A percentile compares a stretch with the other conserved stretches of the same genome.
Evolutionary conservation across 2,797 vertebrate genomes (phyloP).

Genomic region (Falco cherrug): DNA sequence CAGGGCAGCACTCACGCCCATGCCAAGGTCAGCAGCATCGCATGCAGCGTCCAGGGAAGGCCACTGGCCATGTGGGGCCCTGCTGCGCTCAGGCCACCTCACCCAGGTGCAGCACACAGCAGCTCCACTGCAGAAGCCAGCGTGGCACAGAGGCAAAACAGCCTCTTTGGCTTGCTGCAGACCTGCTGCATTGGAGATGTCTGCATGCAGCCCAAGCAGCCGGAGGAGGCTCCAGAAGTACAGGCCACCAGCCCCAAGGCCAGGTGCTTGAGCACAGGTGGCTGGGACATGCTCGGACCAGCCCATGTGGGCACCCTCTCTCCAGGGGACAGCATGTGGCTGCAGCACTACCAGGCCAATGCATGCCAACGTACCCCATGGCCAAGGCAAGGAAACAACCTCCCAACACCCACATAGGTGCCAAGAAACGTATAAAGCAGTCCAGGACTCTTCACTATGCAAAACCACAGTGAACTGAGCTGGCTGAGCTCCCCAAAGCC

Average conservation of each 20-base stretch:
- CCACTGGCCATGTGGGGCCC: rapidly evolving
- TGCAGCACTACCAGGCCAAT: background rate
- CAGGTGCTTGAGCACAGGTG: rapidly evolving
- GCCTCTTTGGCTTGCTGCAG: background rate
- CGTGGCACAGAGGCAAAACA: rapidly evolving
- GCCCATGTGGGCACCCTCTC: background rate
- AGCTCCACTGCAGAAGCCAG: background rate
- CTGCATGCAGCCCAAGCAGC: background rate
- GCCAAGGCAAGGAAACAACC: background rate
- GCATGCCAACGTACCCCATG: rapidly evolving
- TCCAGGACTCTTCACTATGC: background rate
- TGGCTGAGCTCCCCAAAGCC: background rate
- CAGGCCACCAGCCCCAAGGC: rapidly evolving
- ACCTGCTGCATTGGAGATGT: too few species aligned
- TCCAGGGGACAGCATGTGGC: background rate
- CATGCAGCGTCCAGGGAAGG: background rate
- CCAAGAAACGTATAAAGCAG: rapidly evolving
- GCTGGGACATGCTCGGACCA: background rate
- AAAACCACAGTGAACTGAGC: rapidly evolving
- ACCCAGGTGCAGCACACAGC: too few species aligned
- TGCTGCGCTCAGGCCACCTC: background rate
- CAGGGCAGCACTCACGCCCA: rapidly evolving
- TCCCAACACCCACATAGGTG: background rate
- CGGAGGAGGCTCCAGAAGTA: background rate
- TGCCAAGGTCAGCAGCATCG: rapidly evolving